phyloP scores from a whole-genome alignment of 2,888 invertebrate genomes.

The Choristoneura rosaceana region DNA sequence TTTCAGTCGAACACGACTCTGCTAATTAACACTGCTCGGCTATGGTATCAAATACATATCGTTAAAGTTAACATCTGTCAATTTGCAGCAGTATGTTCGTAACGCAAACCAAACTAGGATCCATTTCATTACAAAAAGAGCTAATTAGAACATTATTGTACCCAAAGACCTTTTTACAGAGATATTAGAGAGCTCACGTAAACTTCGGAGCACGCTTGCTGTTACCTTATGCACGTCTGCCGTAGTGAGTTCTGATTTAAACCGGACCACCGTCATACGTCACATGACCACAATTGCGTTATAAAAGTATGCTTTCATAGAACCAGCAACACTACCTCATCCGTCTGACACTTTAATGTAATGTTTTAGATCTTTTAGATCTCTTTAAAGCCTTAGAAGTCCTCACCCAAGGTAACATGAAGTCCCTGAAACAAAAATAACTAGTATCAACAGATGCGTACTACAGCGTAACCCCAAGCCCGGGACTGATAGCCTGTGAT shows the following conservation, averaged over 20 bases:
- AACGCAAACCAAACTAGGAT: neutral
- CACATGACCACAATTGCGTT: conserved; percentile 28
- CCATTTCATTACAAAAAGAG: neutral
- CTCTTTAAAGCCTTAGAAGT: conserved; percentile 72
- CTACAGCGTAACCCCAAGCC: too few species aligned
- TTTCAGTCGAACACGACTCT: neutral
- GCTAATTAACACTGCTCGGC: neutral
- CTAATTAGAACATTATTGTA: conserved; percentile 34
- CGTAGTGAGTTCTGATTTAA: conserved; percentile 44
- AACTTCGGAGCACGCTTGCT: neutral
- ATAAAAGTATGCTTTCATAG: conserved; percentile 18
- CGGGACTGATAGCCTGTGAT: too few species aligned
- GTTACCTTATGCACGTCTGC: conserved; percentile 15
- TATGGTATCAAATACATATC: neutral
- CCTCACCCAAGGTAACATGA: conserved; percentile 74
- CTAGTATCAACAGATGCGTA: too few species aligned
- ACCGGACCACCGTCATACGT: conserved; percentile 41
- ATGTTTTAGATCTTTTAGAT: conserved; percentile 73
- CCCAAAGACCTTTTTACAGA: conserved; percentile 32
- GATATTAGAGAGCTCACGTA: conserved; percentile 53
- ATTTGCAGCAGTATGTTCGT: neutral
- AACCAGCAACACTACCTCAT: conserved; percentile 18
- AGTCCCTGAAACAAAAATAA: conserved; percentile 63
- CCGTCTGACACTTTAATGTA: conserved; percentile 55
- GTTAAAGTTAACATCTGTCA: neutral